These are phyloP conservation scores for Xanthorhoe designata DNA, from an alignment of 2,888 invertebrate species.

Conservation along the genomic window DNA sequence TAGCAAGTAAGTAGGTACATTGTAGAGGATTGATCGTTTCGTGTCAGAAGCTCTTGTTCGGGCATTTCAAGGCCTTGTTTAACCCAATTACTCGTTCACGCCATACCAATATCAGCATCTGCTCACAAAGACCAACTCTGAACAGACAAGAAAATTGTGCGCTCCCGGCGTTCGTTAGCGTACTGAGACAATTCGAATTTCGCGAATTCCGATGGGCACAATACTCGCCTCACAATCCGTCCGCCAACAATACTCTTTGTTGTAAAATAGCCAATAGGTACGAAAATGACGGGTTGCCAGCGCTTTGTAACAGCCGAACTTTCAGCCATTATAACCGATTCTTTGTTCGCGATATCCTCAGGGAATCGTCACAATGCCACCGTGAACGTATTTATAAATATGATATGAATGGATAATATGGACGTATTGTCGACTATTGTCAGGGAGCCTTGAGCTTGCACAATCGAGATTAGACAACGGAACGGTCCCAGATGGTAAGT, in stretches of 20 bases:
- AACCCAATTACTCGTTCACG: constrained; percentile 18
- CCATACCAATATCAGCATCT: constrained; percentile 19
- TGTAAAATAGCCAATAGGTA: constrained; percentile 84
- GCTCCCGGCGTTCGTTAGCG: constrained; percentile 72
- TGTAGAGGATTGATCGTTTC: background rate
- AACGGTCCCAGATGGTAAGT: constrained; percentile 54
- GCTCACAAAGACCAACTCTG: constrained; percentile 21
- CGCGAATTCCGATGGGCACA: constrained; percentile 74
- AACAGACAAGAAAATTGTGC: constrained; percentile 47
- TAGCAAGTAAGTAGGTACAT: background rate
- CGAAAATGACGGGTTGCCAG: constrained; percentile 83
- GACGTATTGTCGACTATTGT: constrained; percentile 68
- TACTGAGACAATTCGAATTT: constrained; percentile 82
- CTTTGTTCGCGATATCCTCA: constrained; percentile 80
- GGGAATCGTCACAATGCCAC: constrained; percentile 78
- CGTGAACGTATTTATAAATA: constrained; percentile 82
- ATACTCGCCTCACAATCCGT: constrained; percentile 68
- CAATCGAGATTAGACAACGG: constrained; percentile 73
- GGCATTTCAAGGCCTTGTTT: constrained; percentile 13
- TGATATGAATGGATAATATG: constrained; percentile 84
- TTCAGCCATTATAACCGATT: constrained; percentile 75
- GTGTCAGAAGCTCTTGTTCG: constrained; percentile 9
- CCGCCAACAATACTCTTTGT: constrained; percentile 76
- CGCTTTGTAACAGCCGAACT: constrained; percentile 73
- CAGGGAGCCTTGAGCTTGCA: constrained; percentile 70